Evolutionary conservation across 2,113 vertebrate species (phyloP).

Genomic region (Propithecus coquereli): DNA sequence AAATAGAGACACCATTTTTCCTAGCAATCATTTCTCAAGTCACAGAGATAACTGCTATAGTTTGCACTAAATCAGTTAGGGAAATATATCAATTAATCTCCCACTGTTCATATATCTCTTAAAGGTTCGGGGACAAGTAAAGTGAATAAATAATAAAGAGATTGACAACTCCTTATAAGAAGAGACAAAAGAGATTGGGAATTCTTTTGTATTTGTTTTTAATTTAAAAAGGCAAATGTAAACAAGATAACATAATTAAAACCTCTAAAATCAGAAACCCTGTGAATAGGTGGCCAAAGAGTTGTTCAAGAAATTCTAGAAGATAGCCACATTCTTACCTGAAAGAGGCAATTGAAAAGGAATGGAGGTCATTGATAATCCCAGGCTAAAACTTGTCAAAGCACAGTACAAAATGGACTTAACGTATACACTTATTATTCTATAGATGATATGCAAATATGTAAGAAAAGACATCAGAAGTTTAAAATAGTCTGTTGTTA

Average conservation of each 20-base stretch:
- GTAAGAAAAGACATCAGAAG: neutral
- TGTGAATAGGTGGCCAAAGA: neutral
- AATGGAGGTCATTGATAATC: neutral
- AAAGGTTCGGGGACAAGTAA: neutral
- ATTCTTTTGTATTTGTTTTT: neutral
- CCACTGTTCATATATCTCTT: neutral
- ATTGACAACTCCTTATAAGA: neutral
- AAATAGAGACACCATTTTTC: conserved; percentile 30
- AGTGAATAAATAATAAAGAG: neutral
- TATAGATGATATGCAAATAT: conserved; percentile 11
- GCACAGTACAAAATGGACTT: neutral
- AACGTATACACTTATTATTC: neutral
- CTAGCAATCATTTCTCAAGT: neutral
- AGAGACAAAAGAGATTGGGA: neutral
- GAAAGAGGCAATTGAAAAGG: neutral
- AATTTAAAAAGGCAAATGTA: neutral
- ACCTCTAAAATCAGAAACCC: neutral
- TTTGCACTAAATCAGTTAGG: neutral
- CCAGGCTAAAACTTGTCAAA: conserved; percentile 31
- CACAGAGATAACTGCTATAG: neutral
- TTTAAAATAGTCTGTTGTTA: conserved; percentile 66
- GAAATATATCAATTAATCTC: conserved; percentile 18
- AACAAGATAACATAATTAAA: neutral
- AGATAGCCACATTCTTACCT: neutral
- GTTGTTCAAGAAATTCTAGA: neutral